These are phyloP conservation scores for Cotesia vestalis DNA, from an alignment of 1,140 invertebrate species.

Conservation along the genomic window DNA sequence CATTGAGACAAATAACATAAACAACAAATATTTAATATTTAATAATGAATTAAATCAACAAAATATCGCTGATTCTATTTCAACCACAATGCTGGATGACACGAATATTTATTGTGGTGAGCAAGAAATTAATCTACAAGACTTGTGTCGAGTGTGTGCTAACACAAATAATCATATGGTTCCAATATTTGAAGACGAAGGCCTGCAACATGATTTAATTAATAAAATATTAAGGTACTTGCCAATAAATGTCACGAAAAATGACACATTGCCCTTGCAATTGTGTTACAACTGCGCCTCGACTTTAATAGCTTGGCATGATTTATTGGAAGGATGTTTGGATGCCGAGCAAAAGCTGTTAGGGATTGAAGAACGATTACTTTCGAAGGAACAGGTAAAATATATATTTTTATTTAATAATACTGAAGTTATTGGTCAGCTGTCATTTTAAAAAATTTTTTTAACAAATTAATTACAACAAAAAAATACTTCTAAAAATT, in stretches of 20 bases:
- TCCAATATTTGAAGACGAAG: slow-evolving; percentile 69
- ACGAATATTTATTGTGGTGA: background rate
- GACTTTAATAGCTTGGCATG: slow-evolving; percentile 72
- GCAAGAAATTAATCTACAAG: background rate
- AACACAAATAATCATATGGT: slow-evolving; percentile 64
- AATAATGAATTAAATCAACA: background rate
- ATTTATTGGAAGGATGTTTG: slow-evolving; percentile 68
- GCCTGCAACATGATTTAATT: slow-evolving; percentile 65
- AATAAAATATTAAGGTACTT: slow-evolving; percentile 70
- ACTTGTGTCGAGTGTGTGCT: slow-evolving; percentile 69
- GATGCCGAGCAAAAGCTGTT: slow-evolving; percentile 68
- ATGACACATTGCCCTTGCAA: slow-evolving; percentile 69
- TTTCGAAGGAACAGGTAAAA: slow-evolving; percentile 47
- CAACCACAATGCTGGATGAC: background rate
- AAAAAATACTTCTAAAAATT: too few species aligned
- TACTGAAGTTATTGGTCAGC: background rate
- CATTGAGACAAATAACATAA: background rate
- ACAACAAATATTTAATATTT: slow-evolving; percentile 8
- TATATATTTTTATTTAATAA: slow-evolving; percentile 11
- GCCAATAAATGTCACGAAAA: slow-evolving; percentile 68
- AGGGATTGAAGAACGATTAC: slow-evolving; percentile 47
- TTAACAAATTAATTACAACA: too few species aligned
- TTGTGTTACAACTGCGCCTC: slow-evolving; percentile 73
- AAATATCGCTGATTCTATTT: background rate
- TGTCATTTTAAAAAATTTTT: too few species aligned